These are phyloP conservation scores for Caenorhabditis sp. DNA, from an alignment of 2,888 invertebrate genomes.

Conservation along the genomic window DNA sequence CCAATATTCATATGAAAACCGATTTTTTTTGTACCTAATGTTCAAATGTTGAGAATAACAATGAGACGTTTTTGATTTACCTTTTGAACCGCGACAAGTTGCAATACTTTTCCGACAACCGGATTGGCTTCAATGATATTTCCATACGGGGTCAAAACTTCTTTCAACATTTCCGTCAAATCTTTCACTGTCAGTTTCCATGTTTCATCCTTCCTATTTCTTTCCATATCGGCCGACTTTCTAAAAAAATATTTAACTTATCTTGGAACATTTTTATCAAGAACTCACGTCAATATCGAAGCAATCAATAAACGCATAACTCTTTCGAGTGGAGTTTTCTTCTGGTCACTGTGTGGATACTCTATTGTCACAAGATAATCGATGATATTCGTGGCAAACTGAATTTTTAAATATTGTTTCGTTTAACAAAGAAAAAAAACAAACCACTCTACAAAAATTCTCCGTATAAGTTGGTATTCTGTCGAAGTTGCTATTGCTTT, in stretches of 20 bases:
- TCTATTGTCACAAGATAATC: neutral
- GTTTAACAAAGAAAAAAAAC: no score
- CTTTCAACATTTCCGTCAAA: neutral
- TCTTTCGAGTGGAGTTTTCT: neutral
- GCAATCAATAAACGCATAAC: neutral
- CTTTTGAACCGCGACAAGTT: neutral
- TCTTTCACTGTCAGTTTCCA: neutral
- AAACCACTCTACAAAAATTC: neutral
- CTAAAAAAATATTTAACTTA: neutral
- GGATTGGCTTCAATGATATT: neutral
- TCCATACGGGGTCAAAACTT: constrained; percentile 1
- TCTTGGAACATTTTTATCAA: neutral
- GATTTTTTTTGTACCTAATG: neutral
- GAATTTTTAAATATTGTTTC: constrained; percentile 3
- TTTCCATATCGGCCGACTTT: neutral
- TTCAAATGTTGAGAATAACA: no score
- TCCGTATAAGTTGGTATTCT: constrained; percentile 15
- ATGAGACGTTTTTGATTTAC: neutral
- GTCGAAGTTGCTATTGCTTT: neutral
- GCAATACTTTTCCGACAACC: constrained; percentile 1
- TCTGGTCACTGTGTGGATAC: neutral
- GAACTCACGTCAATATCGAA: neutral
- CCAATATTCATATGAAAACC: neutral
- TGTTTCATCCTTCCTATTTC: neutral
- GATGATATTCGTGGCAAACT: constrained; percentile 3